A percentile compares a stretch with the other conserved stretches of the same genome.
phyloP scores from a whole-genome alignment of 2,888 invertebrate species.

The Drosophila meridionalis region DNA sequence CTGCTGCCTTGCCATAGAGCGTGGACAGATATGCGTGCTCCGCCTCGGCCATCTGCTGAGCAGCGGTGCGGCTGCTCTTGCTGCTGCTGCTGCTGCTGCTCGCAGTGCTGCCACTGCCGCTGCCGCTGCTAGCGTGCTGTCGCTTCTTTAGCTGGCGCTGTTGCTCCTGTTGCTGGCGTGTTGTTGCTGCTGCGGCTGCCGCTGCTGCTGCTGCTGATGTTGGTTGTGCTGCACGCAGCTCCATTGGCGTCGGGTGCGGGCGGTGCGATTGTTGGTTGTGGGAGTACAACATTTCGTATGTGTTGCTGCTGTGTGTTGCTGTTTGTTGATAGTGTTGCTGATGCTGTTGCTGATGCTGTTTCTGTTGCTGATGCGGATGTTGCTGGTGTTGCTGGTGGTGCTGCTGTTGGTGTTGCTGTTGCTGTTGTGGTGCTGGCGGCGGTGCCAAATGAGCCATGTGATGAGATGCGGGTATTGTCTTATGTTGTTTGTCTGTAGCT shows the following conservation, averaged over 20 bases:
- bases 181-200: slow-evolving; percentile 43
- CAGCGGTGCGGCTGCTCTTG: slow-evolving; percentile 48
- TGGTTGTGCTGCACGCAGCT: slow-evolving; percentile 6
- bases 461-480: slow-evolving; percentile 28
- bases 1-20: slow-evolving; percentile 79
- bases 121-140: slow-evolving; percentile 42
- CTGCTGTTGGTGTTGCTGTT: slow-evolving; percentile 45
- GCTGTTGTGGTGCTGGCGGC: slow-evolving; percentile 58
- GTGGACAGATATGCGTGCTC: slow-evolving; percentile 83
- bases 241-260: slow-evolving; percentile 19
- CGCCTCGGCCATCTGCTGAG: slow-evolving; percentile 81
- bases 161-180: slow-evolving; percentile 48
- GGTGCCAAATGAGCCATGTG: slow-evolving; percentile 61
- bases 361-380: slow-evolving; percentile 19
- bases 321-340: slow-evolving; percentile 48
- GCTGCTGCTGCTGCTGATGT: slow-evolving; percentile 37
- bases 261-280: slow-evolving; percentile 71
- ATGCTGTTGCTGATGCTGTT: slow-evolving; percentile 38
- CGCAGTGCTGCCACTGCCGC: slow-evolving; percentile 3
- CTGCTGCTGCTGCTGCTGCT: slow-evolving; percentile 32
- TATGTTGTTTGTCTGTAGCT: slow-evolving; percentile 22
- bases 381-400: slow-evolving; percentile 58
- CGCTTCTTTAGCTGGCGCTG: slow-evolving; percentile 51
- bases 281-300: slow-evolving; percentile 85
- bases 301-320: slow-evolving; percentile 59